Evolutionary conservation across 2,888 invertebrate species (phyloP).

Genomic region (Harpalus rubripes): DNA sequence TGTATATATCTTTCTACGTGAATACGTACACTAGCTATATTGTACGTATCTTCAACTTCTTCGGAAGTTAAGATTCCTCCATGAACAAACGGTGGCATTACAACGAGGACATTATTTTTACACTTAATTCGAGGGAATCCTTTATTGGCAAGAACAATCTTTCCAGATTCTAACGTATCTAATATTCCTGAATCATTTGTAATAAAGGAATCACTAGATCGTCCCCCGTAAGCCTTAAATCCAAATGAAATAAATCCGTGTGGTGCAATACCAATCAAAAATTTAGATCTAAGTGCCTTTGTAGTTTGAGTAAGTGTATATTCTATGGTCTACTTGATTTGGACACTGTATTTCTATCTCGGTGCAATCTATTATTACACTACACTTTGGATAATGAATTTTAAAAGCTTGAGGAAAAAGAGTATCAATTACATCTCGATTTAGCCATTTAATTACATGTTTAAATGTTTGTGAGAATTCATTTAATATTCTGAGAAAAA

Average conservation of each 20-base stretch:
- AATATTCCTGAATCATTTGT: slow-evolving; percentile 18
- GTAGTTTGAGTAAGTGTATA: slow-evolving; percentile 23
- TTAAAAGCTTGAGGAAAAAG: background rate
- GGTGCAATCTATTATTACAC: background rate
- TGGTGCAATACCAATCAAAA: slow-evolving; percentile 27
- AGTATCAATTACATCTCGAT: background rate
- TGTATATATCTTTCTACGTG: background rate
- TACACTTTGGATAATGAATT: slow-evolving; percentile 18
- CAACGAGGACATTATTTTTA: slow-evolving; percentile 1
- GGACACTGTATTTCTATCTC: slow-evolving; percentile 4
- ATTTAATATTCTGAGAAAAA: background rate
- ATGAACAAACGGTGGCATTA: slow-evolving; percentile 50
- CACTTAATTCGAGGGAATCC: slow-evolving; percentile 16
- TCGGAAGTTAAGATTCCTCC: slow-evolving; percentile 4
- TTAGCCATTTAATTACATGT: background rate
- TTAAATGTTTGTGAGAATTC: background rate
- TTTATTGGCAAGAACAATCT: slow-evolving; percentile 13
- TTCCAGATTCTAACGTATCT: background rate
- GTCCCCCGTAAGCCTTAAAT: slow-evolving; percentile 21
- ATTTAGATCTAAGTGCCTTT: slow-evolving; percentile 20
- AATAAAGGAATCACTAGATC: slow-evolving; percentile 17
- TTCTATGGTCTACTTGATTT: slow-evolving; percentile 17
- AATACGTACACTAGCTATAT: slow-evolving; percentile 40
- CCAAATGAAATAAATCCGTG: slow-evolving; percentile 23
- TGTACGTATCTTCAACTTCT: slow-evolving; percentile 46